Evolutionary conservation across 2,797 vertebrate species (phyloP), one percentile per base, ranked within the genome.

Genomic region (Aviceda cuculoides): DNA sequence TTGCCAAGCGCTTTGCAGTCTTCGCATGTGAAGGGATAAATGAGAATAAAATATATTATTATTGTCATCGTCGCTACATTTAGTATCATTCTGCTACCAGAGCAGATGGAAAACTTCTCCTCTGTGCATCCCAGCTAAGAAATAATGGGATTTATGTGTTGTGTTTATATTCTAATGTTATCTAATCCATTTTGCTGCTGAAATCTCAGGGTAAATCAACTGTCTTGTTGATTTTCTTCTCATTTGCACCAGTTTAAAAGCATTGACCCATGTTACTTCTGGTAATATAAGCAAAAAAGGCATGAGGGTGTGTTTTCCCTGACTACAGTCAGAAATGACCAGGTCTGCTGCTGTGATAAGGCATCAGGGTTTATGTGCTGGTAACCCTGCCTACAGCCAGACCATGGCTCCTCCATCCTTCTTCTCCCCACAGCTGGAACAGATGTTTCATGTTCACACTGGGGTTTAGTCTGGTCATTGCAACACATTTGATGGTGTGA

Each of bases 31-130:
- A 93, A 92, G 28, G 87, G 74, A 87, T 91, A 87, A 97, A 97
- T n/a, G 31, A 91, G 93, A 93, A 94, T 53, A 89, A 95, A 94
- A 97, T 95, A 78, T 87, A 77, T 90, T 92, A 86, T 72, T 94
- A 77, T 78, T 4, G 6, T 58, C 75, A 61, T 86, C 15, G 13
- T 80, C 1, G 0, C 89, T 70, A 59, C 1, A 3, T 92, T 97
- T 86, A 82, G 72, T 66, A 68, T 55, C 58, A 44, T 88, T 96
- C 82, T 87, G 82, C 89, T 89, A 90, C 79, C 56, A 93, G 65
- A 96, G 89, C 95, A 97, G 96, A 95, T 95, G 92, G 94, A 92
- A 97, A 96, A 96, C 94, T 89, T 97, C 94, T 91, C 92, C 87
- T 96, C 89, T 97, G 94, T 93, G 94, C 82, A 92, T 96, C 84